Evolutionary conservation across 2,888 invertebrate species (phyloP).

Genomic region (Ischnus inquisitorius): DNA sequence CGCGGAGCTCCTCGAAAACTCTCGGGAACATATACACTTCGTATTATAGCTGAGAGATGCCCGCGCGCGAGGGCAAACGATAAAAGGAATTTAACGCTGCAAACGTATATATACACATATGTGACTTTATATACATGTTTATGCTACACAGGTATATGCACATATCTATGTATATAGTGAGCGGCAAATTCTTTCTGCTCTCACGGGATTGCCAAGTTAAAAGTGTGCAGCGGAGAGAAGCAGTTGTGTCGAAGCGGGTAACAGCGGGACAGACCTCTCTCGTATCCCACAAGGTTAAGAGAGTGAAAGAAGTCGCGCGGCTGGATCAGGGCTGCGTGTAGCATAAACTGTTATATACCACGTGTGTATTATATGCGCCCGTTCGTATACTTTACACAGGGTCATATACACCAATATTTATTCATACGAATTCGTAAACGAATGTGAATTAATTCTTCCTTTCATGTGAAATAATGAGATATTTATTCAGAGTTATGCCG

Average conservation of each 20-base stretch:
- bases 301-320: slow-evolving; percentile 59
- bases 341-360: not conserved
- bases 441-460: not conserved
- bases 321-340: slow-evolving; percentile 34
- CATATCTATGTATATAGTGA: slow-evolving; percentile 21
- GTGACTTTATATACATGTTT: slow-evolving; percentile 1
- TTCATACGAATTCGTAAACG: not conserved
- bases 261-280: slow-evolving; percentile 41
- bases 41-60: not conserved
- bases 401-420: slow-evolving; percentile 3
- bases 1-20: slow-evolving; percentile 1
- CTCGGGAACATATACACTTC: slow-evolving; percentile 1
- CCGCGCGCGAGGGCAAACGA: slow-evolving; percentile 29
- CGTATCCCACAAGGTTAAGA: slow-evolving; percentile 59
- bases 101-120: slow-evolving; percentile 17
- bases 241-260: slow-evolving; percentile 18
- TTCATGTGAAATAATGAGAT: not conserved
- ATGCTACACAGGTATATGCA: not conserved
- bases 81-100: slow-evolving; percentile 58
- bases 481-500: no score
- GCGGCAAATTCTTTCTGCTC: slow-evolving; percentile 51
- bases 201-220: slow-evolving; percentile 16
- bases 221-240: slow-evolving; percentile 24
- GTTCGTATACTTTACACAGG: not conserved
- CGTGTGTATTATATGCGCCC: not conserved